A percentile compares a stretch with the other conserved stretches of the same genome.
phyloP scores from a whole-genome alignment of 37 sponge, comb jelly and placozoan genomes.

The Sycon ciliatum region DNA sequence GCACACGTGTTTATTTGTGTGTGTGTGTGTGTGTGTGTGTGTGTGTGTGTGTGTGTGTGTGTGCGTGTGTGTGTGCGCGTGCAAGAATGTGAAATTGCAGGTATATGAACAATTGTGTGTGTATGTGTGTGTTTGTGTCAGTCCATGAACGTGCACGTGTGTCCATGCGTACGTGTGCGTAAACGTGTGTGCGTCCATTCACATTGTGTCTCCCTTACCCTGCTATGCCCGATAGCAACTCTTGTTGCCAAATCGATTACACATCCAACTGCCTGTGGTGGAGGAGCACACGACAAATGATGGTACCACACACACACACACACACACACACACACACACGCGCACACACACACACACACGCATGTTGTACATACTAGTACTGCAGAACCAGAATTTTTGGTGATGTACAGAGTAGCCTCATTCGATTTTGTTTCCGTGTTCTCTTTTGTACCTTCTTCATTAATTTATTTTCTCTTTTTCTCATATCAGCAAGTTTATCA shows the following conservation, averaged over 20 bases:
- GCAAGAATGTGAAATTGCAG: neutral
- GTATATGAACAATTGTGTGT: too few relatives aligned
- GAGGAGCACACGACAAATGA: neutral
- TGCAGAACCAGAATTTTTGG: too few relatives aligned
- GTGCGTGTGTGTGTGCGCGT: neutral
- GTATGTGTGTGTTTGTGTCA: neutral
- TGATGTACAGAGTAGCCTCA: too few relatives aligned
- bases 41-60: conserved; percentile 5
- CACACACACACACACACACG: conserved; percentile 25
- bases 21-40: conserved; percentile 5
- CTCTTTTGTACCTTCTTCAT: too few relatives aligned
- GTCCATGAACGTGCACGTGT: neutral
- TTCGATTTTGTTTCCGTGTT: too few relatives aligned
- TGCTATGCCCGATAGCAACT: conserved; percentile 14
- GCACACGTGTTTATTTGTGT: neutral
- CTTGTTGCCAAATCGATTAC: too few relatives aligned
- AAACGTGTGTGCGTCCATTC: neutral
- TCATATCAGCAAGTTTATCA: too few relatives aligned
- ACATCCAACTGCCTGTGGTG: too few relatives aligned
- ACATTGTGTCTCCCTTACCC: neutral
- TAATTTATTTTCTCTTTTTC: too few relatives aligned
- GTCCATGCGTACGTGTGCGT: neutral
- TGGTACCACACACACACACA: neutral
- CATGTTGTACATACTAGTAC: too few relatives aligned
- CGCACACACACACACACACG: neutral